Conservation (phyloP, 2,113 vertebrate species). For the Hiodon alosoides region DNA sequence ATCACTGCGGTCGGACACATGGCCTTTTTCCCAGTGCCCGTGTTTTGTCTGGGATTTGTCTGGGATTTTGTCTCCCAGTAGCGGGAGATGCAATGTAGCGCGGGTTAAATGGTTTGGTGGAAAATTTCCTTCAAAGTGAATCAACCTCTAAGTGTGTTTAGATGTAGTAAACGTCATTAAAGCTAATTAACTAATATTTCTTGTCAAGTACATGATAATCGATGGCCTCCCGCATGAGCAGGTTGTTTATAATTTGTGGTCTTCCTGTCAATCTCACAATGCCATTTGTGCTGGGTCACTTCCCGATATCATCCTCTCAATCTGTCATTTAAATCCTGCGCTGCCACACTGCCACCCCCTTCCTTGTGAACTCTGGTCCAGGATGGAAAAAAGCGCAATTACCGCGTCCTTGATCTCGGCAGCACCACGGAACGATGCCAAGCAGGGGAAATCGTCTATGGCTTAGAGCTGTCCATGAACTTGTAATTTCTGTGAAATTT, state of each 20-base stretch:
- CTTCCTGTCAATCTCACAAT: not conserved
- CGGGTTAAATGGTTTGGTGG: not conserved
- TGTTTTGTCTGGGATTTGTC: not conserved
- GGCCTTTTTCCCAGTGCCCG: too few species aligned
- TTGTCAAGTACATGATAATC: not conserved
- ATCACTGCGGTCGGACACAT: too few species aligned
- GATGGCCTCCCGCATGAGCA: not conserved
- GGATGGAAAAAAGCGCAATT: slow-evolving; percentile 13
- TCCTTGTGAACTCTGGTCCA: not conserved
- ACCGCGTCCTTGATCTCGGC: slow-evolving; percentile 9
- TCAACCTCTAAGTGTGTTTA: not conserved
- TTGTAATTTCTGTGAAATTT: not conserved
- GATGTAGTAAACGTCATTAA: not conserved
- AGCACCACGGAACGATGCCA: not conserved
- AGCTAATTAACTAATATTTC: slow-evolving; percentile 10
- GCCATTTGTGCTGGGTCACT: not conserved
- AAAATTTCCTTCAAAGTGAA: slow-evolving; percentile 5
- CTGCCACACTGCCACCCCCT: not conserved
- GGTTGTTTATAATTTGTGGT: not conserved
- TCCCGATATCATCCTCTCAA: not conserved
- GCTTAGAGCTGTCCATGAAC: not conserved
- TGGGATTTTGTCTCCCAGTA: not conserved
- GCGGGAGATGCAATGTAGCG: not conserved
- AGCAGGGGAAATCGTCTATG: not conserved
- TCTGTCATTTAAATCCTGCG: slow-evolving; percentile 5